phyloP scores from a whole-genome alignment of 2,888 invertebrate species.

The Peribatodes rhomboidaria region DNA sequence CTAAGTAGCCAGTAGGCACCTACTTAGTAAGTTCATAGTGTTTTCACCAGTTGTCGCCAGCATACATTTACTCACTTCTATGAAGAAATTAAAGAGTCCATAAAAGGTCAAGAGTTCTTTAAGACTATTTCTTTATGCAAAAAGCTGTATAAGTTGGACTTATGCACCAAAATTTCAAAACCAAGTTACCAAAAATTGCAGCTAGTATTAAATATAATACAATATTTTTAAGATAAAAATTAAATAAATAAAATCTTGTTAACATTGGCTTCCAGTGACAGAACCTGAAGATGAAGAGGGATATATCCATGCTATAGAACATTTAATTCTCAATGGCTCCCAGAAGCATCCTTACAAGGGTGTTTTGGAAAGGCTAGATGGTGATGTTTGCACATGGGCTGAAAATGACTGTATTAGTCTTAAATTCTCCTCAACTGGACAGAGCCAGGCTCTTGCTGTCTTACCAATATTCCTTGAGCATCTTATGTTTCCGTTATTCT shows the following conservation, averaged over 20 bases:
- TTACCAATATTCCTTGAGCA: slow-evolving; percentile 2
- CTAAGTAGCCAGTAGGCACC: too few species aligned
- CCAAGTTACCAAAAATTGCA: too few species aligned
- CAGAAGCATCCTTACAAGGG: neutral
- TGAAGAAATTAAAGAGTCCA: too few species aligned
- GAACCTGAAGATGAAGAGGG: slow-evolving; percentile 8
- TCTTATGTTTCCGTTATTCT: neutral
- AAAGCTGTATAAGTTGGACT: too few species aligned
- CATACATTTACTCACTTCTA: too few species aligned
- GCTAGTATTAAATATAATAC: too few species aligned
- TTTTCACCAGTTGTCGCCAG: too few species aligned
- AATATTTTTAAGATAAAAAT: too few species aligned
- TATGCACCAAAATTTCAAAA: too few species aligned
- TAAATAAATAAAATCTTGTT: neutral
- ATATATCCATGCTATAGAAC: slow-evolving; percentile 1
- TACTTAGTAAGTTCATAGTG: too few species aligned
- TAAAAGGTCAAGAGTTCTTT: too few species aligned
- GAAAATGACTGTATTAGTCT: neutral
- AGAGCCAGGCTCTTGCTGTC: neutral
- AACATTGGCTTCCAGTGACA: neutral
- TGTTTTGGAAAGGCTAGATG: neutral
- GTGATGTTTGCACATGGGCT: neutral
- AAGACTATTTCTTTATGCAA: too few species aligned
- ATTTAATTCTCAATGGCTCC: slow-evolving; percentile 5
- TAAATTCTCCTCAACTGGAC: neutral